Base-by-base conservation (phyloP, 2,888 invertebrate species). In the Tipula vernalis region DNA sequence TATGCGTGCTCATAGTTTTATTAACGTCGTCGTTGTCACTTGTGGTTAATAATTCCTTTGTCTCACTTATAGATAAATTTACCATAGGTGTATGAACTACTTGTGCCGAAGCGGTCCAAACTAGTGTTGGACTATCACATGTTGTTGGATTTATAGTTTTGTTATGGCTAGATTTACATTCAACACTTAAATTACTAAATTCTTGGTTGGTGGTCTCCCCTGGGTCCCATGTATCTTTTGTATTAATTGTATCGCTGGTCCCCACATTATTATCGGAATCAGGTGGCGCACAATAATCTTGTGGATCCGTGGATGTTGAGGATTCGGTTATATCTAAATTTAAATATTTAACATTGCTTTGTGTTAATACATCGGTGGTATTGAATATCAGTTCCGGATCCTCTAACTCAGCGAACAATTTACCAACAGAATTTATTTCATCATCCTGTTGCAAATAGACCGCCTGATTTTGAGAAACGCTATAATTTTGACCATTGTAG, bases 401-500 rank as follows among this genome's bases (percentile, higher is more conserved):
- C 84, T 96, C 96, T 88, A 96, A 93, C 90, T 95, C 96, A 90
- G 93, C 94, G 71, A 96, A 95, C 89, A 95, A 94, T 89, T 95
- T 95, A 89, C 95, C 95, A 87, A 96, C 95, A 36, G 94, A 94
- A 87, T 86, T 86, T 87, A 86, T 87, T 12, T 89, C 89, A 87
- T 93, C 93, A 88, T 94, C 94, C 88, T 94, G 94, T 88, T 96
- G 95, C 88, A 97, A 93, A 89, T 97, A 95, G 88, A 97, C 95
- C 89, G 97, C 96, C 93, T 97, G 96, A 91, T 97, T 97, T 89
- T 97, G 97, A 85, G 97, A 97, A 41, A 97, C 97, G 91, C 97
- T 97, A 91, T 97, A 97, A 88, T 95, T 95, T 89, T 95, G 94
- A 51, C 97, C 97, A 91, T 96, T 96, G 89, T 95, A 96, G 90